These are phyloP conservation scores for Dorcus hopei DNA, from an alignment of 2,888 invertebrate genomes.

Conservation along the genomic window DNA sequence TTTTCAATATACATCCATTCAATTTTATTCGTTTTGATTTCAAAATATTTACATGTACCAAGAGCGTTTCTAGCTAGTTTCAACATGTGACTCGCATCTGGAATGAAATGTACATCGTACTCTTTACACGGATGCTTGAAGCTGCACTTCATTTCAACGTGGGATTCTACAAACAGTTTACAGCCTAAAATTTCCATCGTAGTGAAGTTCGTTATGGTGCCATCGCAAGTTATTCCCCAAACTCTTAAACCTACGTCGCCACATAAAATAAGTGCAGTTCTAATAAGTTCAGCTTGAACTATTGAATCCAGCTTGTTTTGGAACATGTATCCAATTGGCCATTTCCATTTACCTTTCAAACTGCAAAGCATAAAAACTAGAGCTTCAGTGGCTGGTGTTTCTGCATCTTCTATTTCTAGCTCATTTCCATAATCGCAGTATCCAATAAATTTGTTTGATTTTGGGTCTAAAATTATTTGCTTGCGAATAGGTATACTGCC, in stretches of 20 bases:
- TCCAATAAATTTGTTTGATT: not conserved
- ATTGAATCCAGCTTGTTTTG: slow-evolving; percentile 7
- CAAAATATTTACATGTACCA: slow-evolving; percentile 10
- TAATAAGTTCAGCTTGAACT: slow-evolving; percentile 6
- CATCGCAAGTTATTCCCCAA: too few relatives aligned
- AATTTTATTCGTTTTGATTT: not conserved
- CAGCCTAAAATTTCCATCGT: slow-evolving; percentile 6
- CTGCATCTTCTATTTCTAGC: slow-evolving; percentile 2
- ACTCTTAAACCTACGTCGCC: too few relatives aligned
- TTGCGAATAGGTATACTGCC: not conserved
- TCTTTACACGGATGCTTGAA: slow-evolving; percentile 10
- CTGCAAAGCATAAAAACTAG: slow-evolving; percentile 18
- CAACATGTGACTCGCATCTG: slow-evolving; percentile 17
- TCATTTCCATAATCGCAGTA: not conserved
- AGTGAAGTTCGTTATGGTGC: too few relatives aligned
- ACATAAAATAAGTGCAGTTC: not conserved
- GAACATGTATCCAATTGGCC: slow-evolving; percentile 17
- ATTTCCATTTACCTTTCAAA: slow-evolving; percentile 19
- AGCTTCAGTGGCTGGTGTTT: slow-evolving; percentile 17
- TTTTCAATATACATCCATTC: too few relatives aligned
- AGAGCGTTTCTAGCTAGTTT: slow-evolving; percentile 14
- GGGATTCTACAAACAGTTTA: not conserved
- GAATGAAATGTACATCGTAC: slow-evolving; percentile 11
- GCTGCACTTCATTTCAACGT: not conserved
- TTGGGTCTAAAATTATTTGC: not conserved